These are phyloP conservation scores for Idaea dimidiata DNA, from an alignment of 2,888 invertebrate species.

Conservation along the genomic window DNA sequence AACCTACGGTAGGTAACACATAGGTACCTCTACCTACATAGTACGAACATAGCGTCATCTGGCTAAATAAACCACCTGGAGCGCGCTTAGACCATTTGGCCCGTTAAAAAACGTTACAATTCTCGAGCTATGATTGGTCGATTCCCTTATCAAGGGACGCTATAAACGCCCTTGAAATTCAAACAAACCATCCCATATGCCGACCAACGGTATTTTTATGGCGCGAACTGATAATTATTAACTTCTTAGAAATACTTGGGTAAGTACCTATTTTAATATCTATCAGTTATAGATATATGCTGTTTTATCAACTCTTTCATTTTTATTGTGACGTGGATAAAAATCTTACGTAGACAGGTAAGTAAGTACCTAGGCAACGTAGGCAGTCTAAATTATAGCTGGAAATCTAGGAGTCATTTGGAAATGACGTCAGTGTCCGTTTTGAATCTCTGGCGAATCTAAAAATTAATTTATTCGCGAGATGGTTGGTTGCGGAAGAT, in stretches of 20 bases:
- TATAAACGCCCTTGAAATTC: constrained; percentile 53
- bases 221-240: constrained; percentile 26
- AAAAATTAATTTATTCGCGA: background rate
- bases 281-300: background rate
- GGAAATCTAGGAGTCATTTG: background rate
- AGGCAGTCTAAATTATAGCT: background rate
- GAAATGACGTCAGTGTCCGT: constrained; percentile 12
- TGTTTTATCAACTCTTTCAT: background rate
- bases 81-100: background rate
- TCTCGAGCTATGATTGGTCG: constrained; percentile 57
- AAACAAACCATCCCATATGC: constrained; percentile 47
- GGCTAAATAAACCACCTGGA: background rate
- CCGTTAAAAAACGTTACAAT: constrained; percentile 58
- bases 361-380: no score
- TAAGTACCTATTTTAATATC: background rate
- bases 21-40: background rate
- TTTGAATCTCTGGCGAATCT: constrained; percentile 2
- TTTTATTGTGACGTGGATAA: background rate
- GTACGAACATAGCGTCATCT: background rate
- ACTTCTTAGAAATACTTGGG: background rate
- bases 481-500: background rate
- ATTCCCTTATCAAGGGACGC: constrained; percentile 74
- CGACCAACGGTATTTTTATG: constrained; percentile 48
- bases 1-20: background rate
- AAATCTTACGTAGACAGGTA: background rate